These are phyloP conservation scores for Opisthocomus hoazin DNA, from an alignment of 2,113 vertebrate genomes.

Conservation along the genomic window DNA sequence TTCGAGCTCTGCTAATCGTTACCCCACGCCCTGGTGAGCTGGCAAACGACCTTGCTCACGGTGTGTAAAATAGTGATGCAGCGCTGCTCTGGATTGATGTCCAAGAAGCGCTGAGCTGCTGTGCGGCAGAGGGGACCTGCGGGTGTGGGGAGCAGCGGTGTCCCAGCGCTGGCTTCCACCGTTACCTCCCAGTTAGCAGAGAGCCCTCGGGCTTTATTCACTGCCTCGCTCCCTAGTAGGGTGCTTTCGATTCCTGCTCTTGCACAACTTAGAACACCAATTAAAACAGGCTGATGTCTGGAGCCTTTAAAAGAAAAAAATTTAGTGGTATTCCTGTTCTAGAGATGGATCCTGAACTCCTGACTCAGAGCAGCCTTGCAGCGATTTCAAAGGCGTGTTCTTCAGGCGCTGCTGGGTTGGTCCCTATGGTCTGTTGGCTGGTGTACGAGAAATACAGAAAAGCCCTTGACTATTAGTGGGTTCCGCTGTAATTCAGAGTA, in stretches of 20 bases:
- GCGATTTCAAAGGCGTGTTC: neutral
- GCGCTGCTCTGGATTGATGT: fast-evolving
- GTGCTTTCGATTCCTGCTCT: neutral
- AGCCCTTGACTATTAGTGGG: slow-evolving; percentile 20
- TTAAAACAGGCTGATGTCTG: neutral
- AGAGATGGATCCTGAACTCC: neutral
- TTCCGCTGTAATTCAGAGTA: slow-evolving; percentile 40
- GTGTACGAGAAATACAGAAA: neutral
- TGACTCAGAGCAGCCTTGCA: neutral
- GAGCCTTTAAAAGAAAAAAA: neutral
- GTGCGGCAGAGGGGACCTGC: fast-evolving
- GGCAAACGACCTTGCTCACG: fast-evolving
- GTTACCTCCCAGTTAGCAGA: fast-evolving
- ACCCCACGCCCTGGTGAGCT: neutral
- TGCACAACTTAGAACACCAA: neutral
- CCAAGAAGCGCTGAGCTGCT: neutral
- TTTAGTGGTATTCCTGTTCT: neutral
- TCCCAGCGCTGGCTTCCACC: fast-evolving
- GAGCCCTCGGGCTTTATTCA: neutral
- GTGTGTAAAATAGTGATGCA: neutral
- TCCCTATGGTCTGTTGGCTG: neutral
- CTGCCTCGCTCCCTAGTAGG: neutral
- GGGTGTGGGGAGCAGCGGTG: neutral
- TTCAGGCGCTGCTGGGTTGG: neutral
- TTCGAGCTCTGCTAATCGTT: neutral